phyloP scores from a whole-genome alignment of 2,888 invertebrate species.

The Ophonus ardosiacus region DNA sequence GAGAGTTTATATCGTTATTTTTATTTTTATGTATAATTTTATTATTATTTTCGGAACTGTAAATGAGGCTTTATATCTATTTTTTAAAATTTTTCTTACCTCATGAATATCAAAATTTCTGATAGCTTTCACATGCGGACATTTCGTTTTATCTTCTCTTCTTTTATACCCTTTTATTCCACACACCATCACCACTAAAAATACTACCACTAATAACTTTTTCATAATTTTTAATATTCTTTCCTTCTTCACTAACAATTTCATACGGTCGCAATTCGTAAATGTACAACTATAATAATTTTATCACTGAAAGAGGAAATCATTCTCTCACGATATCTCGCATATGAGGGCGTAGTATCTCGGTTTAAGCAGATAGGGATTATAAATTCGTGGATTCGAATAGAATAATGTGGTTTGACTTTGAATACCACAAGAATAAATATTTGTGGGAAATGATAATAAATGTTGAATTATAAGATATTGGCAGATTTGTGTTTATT shows the following conservation, averaged over 20 bases:
- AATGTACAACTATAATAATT: background rate
- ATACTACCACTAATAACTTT: background rate
- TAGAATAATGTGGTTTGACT: background rate
- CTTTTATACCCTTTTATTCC: conserved; percentile 70
- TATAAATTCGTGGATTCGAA: background rate
- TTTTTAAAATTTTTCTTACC: conserved; percentile 75
- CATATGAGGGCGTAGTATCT: background rate
- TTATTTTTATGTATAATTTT: too few species aligned
- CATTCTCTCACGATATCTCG: background rate
- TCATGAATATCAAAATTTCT: conserved; percentile 87
- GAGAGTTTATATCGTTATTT: too few species aligned
- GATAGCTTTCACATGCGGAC: conserved; percentile 87
- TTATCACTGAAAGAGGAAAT: background rate
- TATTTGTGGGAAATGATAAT: background rate
- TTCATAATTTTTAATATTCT: background rate
- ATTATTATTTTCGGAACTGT: too few species aligned
- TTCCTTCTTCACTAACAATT: background rate
- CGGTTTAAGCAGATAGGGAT: background rate
- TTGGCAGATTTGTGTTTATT: background rate
- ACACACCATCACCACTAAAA: conserved; percentile 10
- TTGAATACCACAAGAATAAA: background rate
- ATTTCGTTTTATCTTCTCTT: conserved; percentile 83
- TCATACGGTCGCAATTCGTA: background rate
- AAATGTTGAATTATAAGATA: background rate
- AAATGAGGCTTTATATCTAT: too few species aligned